Percentiles rank a stretch among this genome's conserved stretches.
These are phyloP conservation scores for Theristicus caerulescens DNA, from an alignment of 2,113 vertebrate species.

Conservation along the genomic window DNA sequence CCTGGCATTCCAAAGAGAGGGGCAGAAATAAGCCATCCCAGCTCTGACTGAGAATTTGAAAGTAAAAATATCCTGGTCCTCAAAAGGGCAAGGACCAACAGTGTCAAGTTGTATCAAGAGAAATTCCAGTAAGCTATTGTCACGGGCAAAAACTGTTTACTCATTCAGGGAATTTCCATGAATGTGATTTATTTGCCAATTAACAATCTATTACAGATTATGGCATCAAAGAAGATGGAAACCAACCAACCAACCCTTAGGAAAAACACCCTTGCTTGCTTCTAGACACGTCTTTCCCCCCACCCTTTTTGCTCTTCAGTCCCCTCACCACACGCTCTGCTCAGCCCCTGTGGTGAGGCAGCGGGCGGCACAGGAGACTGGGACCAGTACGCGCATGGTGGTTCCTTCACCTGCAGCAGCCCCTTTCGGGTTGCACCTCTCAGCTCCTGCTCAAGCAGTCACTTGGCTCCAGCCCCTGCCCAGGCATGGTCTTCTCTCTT, in stretches of 20 bases:
- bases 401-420: neutral
- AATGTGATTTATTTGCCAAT: neutral
- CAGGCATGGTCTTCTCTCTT: neutral
- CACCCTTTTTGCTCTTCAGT: neutral
- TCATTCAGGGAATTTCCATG: neutral
- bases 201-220: neutral
- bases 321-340: neutral
- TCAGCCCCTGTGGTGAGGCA: neutral
- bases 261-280: neutral
- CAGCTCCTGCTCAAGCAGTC: neutral
- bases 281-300: neutral
- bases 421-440: neutral
- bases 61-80: neutral
- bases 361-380: rapidly evolving
- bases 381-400: rapidly evolving
- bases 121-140: neutral
- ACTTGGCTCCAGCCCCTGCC: neutral
- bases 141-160: neutral
- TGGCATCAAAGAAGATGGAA: neutral
- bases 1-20: neutral
- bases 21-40: neutral
- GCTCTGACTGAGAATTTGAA: neutral
- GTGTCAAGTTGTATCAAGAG: neutral
- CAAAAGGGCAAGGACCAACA: too few species aligned
- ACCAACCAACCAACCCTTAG: neutral